phyloP scores from a whole-genome alignment of 2,113 vertebrate species.

The Sinosuthora webbiana region DNA sequence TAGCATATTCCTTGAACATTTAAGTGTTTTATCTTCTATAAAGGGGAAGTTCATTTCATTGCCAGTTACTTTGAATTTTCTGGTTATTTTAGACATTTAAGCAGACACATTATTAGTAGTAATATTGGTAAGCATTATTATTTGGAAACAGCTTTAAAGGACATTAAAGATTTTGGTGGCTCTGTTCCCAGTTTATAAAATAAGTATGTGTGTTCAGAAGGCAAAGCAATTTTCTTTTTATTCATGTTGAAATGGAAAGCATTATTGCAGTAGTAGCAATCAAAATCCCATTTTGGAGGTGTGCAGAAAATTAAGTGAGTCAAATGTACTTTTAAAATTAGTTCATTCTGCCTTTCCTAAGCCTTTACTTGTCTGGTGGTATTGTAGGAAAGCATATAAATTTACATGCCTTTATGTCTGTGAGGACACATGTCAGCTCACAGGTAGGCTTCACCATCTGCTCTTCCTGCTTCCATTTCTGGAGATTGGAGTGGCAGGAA shows the following conservation, averaged over 20 bases:
- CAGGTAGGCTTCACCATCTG: neutral
- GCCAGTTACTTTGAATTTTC: neutral
- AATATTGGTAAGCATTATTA: neutral
- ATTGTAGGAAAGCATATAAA: neutral
- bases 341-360: neutral
- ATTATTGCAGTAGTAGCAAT: neutral
- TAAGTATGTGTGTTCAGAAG: neutral
- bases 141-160: neutral
- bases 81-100: neutral
- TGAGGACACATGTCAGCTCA: neutral
- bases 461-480: neutral
- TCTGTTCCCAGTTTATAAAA: neutral
- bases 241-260: neutral
- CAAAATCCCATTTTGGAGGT: neutral
- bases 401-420: neutral
- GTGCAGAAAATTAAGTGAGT: neutral
- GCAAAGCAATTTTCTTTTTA: neutral
- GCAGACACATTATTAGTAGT: neutral
- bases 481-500: neutral
- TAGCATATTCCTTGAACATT: neutral
- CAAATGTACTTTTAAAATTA: neutral
- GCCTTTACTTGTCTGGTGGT: neutral
- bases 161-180: neutral
- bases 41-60: neutral
- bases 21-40: neutral